Base-by-base conservation (phyloP, 2,888 invertebrate species). In the Morinoia aosen region DNA sequence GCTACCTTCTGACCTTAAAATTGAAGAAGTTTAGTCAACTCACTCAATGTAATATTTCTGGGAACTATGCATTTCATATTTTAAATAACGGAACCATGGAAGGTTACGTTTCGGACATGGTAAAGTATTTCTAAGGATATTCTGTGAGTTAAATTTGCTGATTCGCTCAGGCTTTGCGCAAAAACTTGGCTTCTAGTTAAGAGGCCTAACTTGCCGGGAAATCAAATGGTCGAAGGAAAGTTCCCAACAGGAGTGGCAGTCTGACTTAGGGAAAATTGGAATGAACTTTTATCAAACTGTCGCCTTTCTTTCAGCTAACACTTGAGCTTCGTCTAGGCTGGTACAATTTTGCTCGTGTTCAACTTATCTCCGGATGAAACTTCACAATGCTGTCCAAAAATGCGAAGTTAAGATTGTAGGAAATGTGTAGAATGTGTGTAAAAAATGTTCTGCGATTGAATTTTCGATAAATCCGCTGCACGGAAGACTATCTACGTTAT, bases 121-220 rank as follows among this genome's bases (percentile, higher is more conserved):
- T 76, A 33, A 76, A 33, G 8, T 33, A 76, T 10, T 19, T 25
- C 25, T 8, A 76, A 76, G 16, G 90, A 40, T 93, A 33, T 57
- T 25, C 93, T 14, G 33, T 48, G 4, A 48, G 58, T 57, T 57
- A 93, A 93, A 93, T 57, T 19, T 57, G 57, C 93, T 57, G 93
- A 93, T 93, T 48, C 57, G 58, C 93, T 93, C 93, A 93, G 57
- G 48, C 93, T 93, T 93, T 93, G 93, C 11, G 7, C 57, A 93
- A 93, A 57, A 93, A 93, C 93, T 93, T 93, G 48, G 93, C 58
- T 58, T 93, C 93, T 93, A 93, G 93, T 93, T 93, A 93, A 93
- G n/a, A 33, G 48, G 56, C 93, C 93, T 93, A 93, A 93, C 93
- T 93, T 93, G 56, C 16, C 57, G 93, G 16, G 57, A 93, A 93